Base-by-base conservation (phyloP, 2,888 invertebrate genomes). In the Scaptomyza reducta region DNA sequence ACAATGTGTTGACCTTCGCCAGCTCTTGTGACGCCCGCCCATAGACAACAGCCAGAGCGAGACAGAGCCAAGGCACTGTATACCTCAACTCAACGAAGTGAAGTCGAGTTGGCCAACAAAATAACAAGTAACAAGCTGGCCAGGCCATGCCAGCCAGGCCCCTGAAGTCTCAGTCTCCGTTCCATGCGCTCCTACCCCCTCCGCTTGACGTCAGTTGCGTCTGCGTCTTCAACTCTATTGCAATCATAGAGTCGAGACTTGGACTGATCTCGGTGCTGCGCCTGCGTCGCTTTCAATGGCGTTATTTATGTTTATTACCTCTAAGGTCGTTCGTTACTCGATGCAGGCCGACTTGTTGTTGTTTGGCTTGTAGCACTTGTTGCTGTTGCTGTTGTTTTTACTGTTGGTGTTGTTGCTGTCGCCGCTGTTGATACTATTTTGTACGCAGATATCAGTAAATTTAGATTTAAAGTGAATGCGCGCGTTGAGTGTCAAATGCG, bases 271-370 rank as follows among this genome's bases (percentile, higher is more conserved):
- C 83, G 73, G 79, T 40, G 16, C 81, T 85, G 78, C 73, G 85
- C 68, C 82, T 79, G 79, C 79, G 68, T 75, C 72, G 84, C 88
- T 84, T 89, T 84, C 85, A 89, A 85, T 89, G 89, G 88, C 85
- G 89, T 88, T 89, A 85, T 85, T 85, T 85, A 85, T 85, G 85
- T 89, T 87, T 89, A 85, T 85, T 85, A 85, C 89, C 89, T 86
- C 88, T 85, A 87, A 85, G 85, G 85, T 85, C 85, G 85, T 89
- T 85, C 85, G 85, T 87, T 87, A 74, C 88, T 88, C 86, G 89
- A 49, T 49, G 63, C 55, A 44, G 62, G 62, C 67, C 67, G 67
- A 62, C 58, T 75, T 58, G 74, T 70, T 61, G 78, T 55, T 41
- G 31, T 31, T 31, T 63, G 64, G 51, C 50, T 49, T 66, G 62